Evolutionary conservation across 2,797 vertebrate genomes (phyloP), one percentile per base, ranked within the genome.

Genomic region (Siniperca undulata): DNA sequence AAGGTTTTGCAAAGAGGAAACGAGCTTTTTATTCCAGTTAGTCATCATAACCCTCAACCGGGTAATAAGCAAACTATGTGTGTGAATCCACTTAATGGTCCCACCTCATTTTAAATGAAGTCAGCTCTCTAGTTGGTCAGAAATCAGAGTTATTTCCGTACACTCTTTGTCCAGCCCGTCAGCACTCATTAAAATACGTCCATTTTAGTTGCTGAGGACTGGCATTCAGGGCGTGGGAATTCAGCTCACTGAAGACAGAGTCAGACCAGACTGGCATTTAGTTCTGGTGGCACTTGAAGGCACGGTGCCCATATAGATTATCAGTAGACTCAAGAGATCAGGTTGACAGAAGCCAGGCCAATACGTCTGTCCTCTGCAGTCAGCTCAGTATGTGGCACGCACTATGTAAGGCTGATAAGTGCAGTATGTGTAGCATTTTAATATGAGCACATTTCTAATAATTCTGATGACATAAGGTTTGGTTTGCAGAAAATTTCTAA

Each of bases 141-240:
- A 79, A 76, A 80, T 80, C 74, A 27, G 14, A 70, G 77, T 74
- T 85, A 59, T 84, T 88, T 79, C 62, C 77, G 69, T 85, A 20
- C 87, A 84, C 38, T 82, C 75, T 87, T 86, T 92, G 86, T 90
- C 50, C n/a, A 1, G 38, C 60, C 80, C 73, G 71, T 91, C 84
- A 77, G 59, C 52, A 3, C 78, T 73, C 17, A 79, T 90, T 92
- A 86, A 89, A 89, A 90, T 89, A 77, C 55, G 22, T 62, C 78
- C 64, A 52, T 83, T 89, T 84, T 71, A 66, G 78, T 78, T 44
- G 40, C 50, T 86, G 59, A 53, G 46, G 65, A n/a, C 77, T 76
- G 87, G 78, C 70, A 66, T 83, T 71, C 72, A 2, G 83, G 77
- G 65, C 83, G 74, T 90, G 90, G 88, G 91, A 91, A 82, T 38